Evolutionary conservation across 2,888 invertebrate genomes (phyloP).

Genomic region (Tubiluchus corallicola): DNA sequence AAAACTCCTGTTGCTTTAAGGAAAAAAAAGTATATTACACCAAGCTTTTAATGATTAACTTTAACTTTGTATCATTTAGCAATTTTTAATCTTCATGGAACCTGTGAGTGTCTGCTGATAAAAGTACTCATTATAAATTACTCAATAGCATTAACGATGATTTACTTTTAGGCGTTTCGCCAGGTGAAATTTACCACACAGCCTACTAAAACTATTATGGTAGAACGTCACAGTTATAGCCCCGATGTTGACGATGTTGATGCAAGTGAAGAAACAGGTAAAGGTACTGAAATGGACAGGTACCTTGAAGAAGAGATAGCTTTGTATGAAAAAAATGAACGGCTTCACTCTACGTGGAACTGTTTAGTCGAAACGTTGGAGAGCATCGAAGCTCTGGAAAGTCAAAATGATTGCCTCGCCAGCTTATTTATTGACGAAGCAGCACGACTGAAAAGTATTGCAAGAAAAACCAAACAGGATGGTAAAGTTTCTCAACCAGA

Average conservation of each 20-base stretch:
- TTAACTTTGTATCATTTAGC: too few relatives aligned
- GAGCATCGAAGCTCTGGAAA: not conserved
- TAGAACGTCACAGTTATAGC: not conserved
- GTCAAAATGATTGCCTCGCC: slow-evolving; percentile 1
- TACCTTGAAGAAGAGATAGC: not conserved
- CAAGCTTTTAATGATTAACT: too few relatives aligned
- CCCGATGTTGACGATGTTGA: not conserved
- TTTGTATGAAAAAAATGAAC: not conserved
- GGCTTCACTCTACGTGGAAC: not conserved
- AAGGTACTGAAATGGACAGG: not conserved
- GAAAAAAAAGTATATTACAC: too few relatives aligned
- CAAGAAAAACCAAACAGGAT: too few relatives aligned
- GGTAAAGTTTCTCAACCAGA: too few relatives aligned
- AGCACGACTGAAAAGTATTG: not conserved
- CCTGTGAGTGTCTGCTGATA: too few relatives aligned
- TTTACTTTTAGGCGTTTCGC: not conserved
- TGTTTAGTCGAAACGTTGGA: not conserved
- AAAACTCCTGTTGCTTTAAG: too few relatives aligned
- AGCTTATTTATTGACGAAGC: not conserved
- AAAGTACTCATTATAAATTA: too few relatives aligned
- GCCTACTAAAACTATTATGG: not conserved
- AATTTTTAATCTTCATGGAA: too few relatives aligned
- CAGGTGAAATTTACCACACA: not conserved
- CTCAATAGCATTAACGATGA: too few relatives aligned
- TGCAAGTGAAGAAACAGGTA: too few relatives aligned